A percentile compares a stretch with the other conserved stretches of the same genome.
phyloP scores from a whole-genome alignment of 2,113 vertebrate genomes.

The Paramisgurnus dabryanus region DNA sequence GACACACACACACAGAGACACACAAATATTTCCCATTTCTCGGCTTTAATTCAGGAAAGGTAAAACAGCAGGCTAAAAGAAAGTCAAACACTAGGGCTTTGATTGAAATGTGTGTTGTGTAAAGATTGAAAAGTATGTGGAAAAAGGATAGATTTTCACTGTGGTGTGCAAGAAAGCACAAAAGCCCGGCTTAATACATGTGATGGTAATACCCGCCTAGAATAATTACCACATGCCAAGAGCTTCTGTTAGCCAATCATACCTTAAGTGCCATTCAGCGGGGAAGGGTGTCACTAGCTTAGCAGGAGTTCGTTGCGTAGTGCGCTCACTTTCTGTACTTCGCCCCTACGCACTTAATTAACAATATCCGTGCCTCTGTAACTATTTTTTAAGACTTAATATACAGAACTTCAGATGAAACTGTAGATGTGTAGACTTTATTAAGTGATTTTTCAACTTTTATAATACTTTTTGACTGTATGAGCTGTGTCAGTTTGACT shows the following conservation, averaged over 20 bases:
- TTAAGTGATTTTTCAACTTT: neutral
- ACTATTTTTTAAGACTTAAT: constrained; percentile 1
- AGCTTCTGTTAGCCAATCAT: constrained; percentile 53
- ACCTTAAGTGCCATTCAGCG: constrained; percentile 41
- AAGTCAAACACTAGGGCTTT: constrained; percentile 29
- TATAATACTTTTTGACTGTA: neutral
- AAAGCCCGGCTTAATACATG: constrained; percentile 46
- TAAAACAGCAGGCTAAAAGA: constrained; percentile 10
- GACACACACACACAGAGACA: neutral
- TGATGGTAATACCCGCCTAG: constrained; percentile 54
- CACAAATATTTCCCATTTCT: neutral
- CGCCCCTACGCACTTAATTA: neutral
- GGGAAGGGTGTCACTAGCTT: constrained; percentile 31
- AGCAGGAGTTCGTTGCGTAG: neutral
- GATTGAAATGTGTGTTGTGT: constrained; percentile 27
- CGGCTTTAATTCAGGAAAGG: neutral
- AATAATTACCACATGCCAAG: constrained; percentile 53
- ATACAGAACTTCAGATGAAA: neutral
- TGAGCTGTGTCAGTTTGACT: neutral
- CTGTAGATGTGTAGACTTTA: neutral
- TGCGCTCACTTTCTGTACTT: constrained; percentile 8
- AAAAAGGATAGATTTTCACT: constrained; percentile 8
- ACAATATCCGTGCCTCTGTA: constrained; percentile 2
- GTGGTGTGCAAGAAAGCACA: constrained; percentile 22
- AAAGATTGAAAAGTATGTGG: constrained; percentile 19